These are phyloP conservation scores for Orthonyx spaldingii DNA, from an alignment of 2,113 vertebrate species.

Conservation along the genomic window DNA sequence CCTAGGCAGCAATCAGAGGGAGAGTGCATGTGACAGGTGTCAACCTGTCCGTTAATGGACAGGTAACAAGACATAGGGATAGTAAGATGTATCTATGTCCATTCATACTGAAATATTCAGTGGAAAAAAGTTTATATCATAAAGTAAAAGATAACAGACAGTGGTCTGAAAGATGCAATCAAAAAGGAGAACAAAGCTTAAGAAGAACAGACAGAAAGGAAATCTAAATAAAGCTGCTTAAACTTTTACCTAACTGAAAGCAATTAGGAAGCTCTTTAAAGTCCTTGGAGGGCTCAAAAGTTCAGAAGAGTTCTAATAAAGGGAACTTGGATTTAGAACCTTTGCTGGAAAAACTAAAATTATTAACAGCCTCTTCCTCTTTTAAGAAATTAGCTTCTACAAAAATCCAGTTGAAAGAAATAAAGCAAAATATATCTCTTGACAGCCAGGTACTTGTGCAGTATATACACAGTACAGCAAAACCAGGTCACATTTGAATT, in stretches of 20 bases:
- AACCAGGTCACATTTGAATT: background rate
- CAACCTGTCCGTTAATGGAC: background rate
- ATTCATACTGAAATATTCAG: background rate
- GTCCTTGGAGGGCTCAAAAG: background rate
- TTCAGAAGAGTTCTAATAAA: background rate
- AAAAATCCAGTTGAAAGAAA: background rate
- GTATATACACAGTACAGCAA: background rate
- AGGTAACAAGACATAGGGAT: background rate
- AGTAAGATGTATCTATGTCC: background rate
- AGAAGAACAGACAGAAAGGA: background rate
- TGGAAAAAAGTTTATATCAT: background rate
- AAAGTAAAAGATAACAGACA: background rate
- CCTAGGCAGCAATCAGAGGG: background rate
- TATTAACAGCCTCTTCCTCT: background rate
- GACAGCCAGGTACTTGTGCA: background rate
- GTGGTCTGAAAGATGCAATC: background rate
- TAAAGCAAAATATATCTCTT: background rate
- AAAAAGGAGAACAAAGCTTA: background rate
- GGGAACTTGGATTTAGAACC: background rate
- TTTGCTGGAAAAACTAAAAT: background rate
- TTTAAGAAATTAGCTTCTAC: background rate
- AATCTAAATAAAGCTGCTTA: background rate
- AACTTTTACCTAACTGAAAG: background rate
- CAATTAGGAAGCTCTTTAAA: background rate
- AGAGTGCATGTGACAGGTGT: background rate